Evolutionary conservation across 2,888 invertebrate genomes (phyloP), one percentile per base, ranked within the genome.

Genomic region (Cosmopolites sordidus): DNA sequence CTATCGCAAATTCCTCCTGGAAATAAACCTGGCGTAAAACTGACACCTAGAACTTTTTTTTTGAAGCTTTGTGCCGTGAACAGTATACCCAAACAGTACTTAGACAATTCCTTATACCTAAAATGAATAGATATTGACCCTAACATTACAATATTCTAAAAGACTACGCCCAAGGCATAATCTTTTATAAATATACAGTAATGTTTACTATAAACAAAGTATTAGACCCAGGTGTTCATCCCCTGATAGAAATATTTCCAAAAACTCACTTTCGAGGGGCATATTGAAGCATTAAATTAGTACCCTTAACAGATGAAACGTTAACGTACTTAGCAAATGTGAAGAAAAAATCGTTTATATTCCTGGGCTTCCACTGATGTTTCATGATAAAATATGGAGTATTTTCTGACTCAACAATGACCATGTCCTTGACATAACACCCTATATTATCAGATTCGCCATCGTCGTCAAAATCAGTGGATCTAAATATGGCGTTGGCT

Each of bases 401-500:
- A 12, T 51, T n/a, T n/a, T 12, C 12, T 12, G 33, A 6, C 3
- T 33, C 33, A 12, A 73, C 2, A 59, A 61, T 73, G 1, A 78
- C 61, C 18, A 79, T 75, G 63, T 78, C 77, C 58, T 78, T 78
- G 5, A 79, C 74, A 43, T 74, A 69, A 58, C 79, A 78, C 1
- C 80, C 80, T 56, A 80, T 77, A 63, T 80, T 79, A 67, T 79
- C 79, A 2, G 79, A 77, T 1, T 71, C 49, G 0, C 79, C 78
- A 59, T 80, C 78, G 38, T 76, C 76, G 58, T 80, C 74, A 54
- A 80, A 79, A 60, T 80, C 80, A 0, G 79, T 74, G 45, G 77
- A 77, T 54, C 80, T 74, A 56, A 79, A 79, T 51, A 80, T 75
- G 2, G 78, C 71, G 60, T 80, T 79, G 1, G 78, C 78, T 56